Evolutionary conservation across 2,888 invertebrate species (phyloP), one percentile per base, ranked within the genome.

Genomic region (Oxystoma pomonae): DNA sequence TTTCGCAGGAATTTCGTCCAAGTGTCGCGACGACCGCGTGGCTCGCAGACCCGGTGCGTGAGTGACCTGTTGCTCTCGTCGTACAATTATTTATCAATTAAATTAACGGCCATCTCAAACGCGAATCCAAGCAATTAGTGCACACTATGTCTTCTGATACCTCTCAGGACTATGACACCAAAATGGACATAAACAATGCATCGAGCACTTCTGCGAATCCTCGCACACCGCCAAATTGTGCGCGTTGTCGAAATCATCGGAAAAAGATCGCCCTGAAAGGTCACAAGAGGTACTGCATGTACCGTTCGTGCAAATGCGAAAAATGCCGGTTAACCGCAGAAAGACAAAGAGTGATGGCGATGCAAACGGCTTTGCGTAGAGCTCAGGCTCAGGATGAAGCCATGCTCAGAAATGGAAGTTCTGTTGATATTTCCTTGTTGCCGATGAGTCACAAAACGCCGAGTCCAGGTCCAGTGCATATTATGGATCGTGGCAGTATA

Each of bases 281-380:
- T 16, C 96, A 96, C 83, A 96, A 96, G 80, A 86, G 94, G 22
- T 94, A 94, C 81, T 97, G 96, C 84, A 87, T 88, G 75, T 95
- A 85, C 81, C 88, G 92, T 68, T 85, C 87, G 76, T 96, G 96
- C 81, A 86, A 83, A 66, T 96, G 96, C 81, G 89, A 90, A 70
- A 92, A 92, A 81, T 96, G 96, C 78, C 87, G 89, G 67, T 82
- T 94, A 63, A 94, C 95, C 0, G 91, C 91, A 0, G 93, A 94
- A 75, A 82, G 96, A 57, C 95, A 95, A 61, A 83, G 90, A 17
- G 91, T 94, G 63, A 96, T 95, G 95, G 95, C 95, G 64, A 82
- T 86, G 75, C 92, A 94, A 82, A 94, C 94, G 20, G 94, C 94
- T 0, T 77, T 91, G 69, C 80, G 93, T 58, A 85, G 95, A 58